Evolutionary conservation across 2,113 vertebrate species (phyloP), one percentile per base, ranked within the genome.

Genomic region (Pygathrix nemaeus): DNA sequence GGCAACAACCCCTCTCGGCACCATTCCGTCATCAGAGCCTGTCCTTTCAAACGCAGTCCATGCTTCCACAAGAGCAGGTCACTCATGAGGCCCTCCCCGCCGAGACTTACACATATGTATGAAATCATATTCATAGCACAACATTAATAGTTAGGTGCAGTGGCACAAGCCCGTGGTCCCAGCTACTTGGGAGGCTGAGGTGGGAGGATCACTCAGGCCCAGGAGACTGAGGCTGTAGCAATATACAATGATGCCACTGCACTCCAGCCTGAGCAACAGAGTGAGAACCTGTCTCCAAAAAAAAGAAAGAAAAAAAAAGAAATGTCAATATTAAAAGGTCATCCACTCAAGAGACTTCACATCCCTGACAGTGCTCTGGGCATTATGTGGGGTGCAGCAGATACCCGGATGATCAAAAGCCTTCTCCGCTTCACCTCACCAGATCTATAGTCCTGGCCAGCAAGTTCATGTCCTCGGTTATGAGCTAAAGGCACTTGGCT

Each of bases 21-120:
- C 35, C 13, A 8, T 17, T 82, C 75, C 75, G 20, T 25, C 21
- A 14, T 38, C 52, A 73, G 81, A 25, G 43, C 5, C 14, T 6
- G 3, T 5, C 50, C 45, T 23, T 27, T 2, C 3, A 27, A 68
- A 11, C 5, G 1, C 20, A 59, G 25, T 4, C 38, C 50, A 8
- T 1, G 4, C n/a, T 57, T 75, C 35, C 40, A 16, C 0, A 3
- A 35, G 38, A 61, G 76, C 32, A 2, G 3, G 5, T 70, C 70
- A n/a, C 11, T 11, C 12, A 0, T 1, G 68, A 75, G 61, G 32
- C 40, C 23, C 20, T 27, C 23, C 52, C 16, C 27, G 16, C 66
- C 38, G 13, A 45, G 18, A 25, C 25, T 45, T 61, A 13, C 52
- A 43, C 2, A 1, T 0, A 5, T 0, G 0, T 8, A 4, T 4